phyloP scores from a whole-genome alignment of 2,888 invertebrate species.

The Chelonus formosanus region DNA sequence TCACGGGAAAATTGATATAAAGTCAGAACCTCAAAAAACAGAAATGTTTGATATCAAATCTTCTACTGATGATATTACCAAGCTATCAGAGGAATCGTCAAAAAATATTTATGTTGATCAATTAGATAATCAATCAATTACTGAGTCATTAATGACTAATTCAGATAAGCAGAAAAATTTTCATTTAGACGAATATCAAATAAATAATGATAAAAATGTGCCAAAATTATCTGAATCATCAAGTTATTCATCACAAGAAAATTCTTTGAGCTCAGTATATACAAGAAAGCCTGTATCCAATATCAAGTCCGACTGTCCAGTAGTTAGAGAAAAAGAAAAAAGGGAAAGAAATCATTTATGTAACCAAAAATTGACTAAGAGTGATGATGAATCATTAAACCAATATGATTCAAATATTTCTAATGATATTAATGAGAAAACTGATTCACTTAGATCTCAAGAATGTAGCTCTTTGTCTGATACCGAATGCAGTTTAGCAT shows the following conservation, averaged over 20 bases:
- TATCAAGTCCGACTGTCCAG: constrained; percentile 74
- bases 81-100: too few relatives aligned
- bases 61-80: too few relatives aligned
- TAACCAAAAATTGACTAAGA: constrained; percentile 71
- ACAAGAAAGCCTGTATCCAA: constrained; percentile 68
- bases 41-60: too few relatives aligned
- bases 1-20: constrained; percentile 70
- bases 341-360: constrained; percentile 73
- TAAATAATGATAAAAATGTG: too few relatives aligned
- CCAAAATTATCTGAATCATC: constrained; percentile 20
- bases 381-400: constrained; percentile 60
- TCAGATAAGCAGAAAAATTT: background rate
- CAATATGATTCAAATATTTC: constrained; percentile 36
- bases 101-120: too few relatives aligned
- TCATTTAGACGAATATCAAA: background rate
- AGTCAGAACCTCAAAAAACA: constrained; percentile 47
- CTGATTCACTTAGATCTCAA: constrained; percentile 74
- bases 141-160: background rate
- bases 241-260: constrained; percentile 64
- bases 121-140: constrained; percentile 72
- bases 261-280: constrained; percentile 68
- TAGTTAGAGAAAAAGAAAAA: constrained; percentile 79
- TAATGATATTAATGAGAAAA: constrained; percentile 46
- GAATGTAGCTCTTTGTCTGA: constrained; percentile 67
- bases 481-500: constrained; percentile 72